Percentiles rank a stretch among this genome's conserved stretches.
Conservation (phyloP, 2,888 invertebrate genomes). For the Vesta saturnalis region DNA sequence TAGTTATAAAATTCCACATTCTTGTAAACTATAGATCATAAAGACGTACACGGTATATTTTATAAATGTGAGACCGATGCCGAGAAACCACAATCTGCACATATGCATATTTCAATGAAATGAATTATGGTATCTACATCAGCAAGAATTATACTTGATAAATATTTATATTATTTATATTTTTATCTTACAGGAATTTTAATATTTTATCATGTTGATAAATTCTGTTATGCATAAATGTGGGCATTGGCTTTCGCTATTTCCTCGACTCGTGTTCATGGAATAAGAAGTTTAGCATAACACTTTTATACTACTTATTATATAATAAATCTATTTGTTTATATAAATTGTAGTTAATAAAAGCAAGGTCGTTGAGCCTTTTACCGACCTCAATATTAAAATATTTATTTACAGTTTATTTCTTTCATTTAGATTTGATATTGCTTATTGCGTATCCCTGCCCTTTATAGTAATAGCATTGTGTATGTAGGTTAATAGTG, state of each 20-base stretch:
- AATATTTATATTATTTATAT: too few species aligned
- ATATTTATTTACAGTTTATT: neutral
- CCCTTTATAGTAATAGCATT: too few species aligned
- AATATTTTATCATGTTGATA: neutral
- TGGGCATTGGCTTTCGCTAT: neutral
- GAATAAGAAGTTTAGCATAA: neutral
- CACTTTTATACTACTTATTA: constrained; percentile 8
- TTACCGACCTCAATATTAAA: constrained; percentile 16
- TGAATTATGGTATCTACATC: neutral
- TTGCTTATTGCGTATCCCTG: neutral
- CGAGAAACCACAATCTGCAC: neutral
- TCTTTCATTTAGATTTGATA: constrained; percentile 17
- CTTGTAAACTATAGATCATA: too few species aligned
- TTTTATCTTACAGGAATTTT: too few species aligned
- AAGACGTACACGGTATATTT: too few species aligned
- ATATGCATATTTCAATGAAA: neutral
- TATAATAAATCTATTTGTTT: constrained; percentile 16
- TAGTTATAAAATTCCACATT: too few species aligned
- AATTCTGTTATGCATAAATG: constrained; percentile 4
- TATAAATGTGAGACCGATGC: too few species aligned
- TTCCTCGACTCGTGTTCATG: neutral
- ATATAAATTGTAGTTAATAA: constrained; percentile 20
- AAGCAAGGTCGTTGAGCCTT: constrained; percentile 14
- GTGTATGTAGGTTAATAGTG: too few species aligned
- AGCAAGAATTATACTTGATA: neutral